Base-by-base conservation (phyloP, 2,888 invertebrate species). In the Andrena flavipes region DNA sequence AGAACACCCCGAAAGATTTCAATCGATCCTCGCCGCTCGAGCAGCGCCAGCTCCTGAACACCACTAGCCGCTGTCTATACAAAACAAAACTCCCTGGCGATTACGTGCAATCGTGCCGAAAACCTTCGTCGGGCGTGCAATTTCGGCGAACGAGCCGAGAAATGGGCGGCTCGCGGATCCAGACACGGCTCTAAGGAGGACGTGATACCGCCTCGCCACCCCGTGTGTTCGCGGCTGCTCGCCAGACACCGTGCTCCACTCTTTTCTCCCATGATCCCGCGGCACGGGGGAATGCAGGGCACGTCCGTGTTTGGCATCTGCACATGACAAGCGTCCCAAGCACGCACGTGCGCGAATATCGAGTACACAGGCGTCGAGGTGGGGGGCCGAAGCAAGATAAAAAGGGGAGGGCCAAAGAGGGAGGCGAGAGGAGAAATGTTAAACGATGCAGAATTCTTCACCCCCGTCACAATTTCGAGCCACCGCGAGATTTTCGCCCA, bases 251-350 rank as follows among this genome's bases (percentile, higher is more conserved):
- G 65, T 64, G 59, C n/a, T 29, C 20, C 26, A n/a, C 30, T 6
- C 49, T 76, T 68, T 80, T 65, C 76, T 56, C 23, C 56, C 56
- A 76, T 26, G 51, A 64, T 56, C 60, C 26, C 30, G 23, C 1
- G 23, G 62, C 67, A 76, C 71, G 33, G 67, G 82, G 35, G 71
- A 71, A 80, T 80, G 67, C 80, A 56, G 67, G 42, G 64, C 82
- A 82, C 81, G 82, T 76, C 65, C 76, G 72, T 48, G n/a, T 62
- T 73, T 76, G 59, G 72, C 51, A 69, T 82, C 81, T 76, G 81
- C 69, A 73, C 81, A 65, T 76, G 81, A 81, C 81, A 73, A 76
- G 81, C 72, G 30, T 81, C 64, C 59, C 80, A 68, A 76, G 70
- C 59, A 49, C 49, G 56, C 76, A 42, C 67, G 20, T 56, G 59